Conservation (phyloP, 2,113 vertebrate species). For the Junco hyemalis region DNA sequence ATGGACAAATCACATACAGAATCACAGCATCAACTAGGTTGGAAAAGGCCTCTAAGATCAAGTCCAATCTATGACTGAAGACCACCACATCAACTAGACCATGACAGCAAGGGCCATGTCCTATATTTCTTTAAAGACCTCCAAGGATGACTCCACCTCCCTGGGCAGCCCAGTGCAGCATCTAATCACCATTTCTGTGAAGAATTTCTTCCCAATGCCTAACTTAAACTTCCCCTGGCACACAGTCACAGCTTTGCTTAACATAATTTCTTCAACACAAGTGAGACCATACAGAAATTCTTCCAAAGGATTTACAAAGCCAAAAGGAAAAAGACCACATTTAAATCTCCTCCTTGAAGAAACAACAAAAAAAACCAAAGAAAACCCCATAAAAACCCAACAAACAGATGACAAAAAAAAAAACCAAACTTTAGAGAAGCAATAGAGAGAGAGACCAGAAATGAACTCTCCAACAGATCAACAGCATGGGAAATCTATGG, state of each 20-base stretch:
- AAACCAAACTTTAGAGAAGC: not conserved
- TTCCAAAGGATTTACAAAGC: not conserved
- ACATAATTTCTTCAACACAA: not conserved
- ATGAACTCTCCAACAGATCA: not conserved
- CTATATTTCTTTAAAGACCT: not conserved
- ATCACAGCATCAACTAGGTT: not conserved
- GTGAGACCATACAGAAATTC: not conserved
- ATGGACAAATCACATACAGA: not conserved
- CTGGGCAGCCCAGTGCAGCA: not conserved
- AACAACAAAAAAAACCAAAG: not conserved
- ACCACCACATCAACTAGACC: not conserved
- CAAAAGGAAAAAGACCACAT: not conserved
- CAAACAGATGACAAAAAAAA: not conserved
- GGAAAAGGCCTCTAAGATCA: not conserved
- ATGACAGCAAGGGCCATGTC: not conserved
- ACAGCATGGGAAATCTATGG: not conserved
- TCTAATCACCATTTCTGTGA: not conserved
- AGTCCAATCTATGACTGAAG: not conserved
- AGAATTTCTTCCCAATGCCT: not conserved
- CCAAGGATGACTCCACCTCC: not conserved
- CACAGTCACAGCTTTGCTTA: not conserved
- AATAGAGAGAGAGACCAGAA: not conserved
- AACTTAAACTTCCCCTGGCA: not conserved
- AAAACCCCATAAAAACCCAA: not conserved
- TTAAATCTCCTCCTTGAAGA: not conserved